Conservation (phyloP, 2,797 vertebrate genomes). For the Tachyglossus aculeatus region DNA sequence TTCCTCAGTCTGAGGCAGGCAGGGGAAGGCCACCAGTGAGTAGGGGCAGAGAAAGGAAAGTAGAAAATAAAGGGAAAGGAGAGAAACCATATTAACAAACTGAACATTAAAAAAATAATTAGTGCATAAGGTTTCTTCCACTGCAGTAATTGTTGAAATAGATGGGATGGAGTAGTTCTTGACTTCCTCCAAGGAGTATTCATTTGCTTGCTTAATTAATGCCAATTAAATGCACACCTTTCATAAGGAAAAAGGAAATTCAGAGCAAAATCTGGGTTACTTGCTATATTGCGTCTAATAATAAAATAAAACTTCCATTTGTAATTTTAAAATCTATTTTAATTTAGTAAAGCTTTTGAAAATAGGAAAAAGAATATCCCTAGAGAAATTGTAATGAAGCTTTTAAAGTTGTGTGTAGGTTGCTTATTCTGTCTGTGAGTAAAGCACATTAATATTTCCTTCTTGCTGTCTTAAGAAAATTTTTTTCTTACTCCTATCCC, state of each 20-base stretch:
- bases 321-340: not conserved
- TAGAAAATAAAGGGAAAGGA: too few species aligned
- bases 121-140: conserved; percentile 13
- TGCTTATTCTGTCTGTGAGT: not conserved
- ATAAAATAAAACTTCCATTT: conserved; percentile 10
- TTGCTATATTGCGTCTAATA: conserved; percentile 17
- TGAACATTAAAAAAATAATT: not conserved
- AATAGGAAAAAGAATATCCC: not conserved
- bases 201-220: conserved; percentile 40
- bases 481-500: too few species aligned
- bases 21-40: too few species aligned
- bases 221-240: conserved; percentile 21
- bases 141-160: conserved; percentile 10
- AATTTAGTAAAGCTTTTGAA: not conserved
- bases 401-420: too few species aligned
- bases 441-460: not conserved
- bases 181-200: conserved; percentile 18
- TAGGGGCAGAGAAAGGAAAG: too few species aligned
- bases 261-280: not conserved
- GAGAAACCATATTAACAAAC: conserved; percentile 4
- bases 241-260: conserved; percentile 16
- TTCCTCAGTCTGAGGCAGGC: not conserved
- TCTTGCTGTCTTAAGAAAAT: not conserved
- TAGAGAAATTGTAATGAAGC: not conserved
- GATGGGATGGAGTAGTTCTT: conserved; percentile 1